Evolutionary conservation across 2,888 invertebrate genomes (phyloP).

Genomic region (Thysanoteuthis rhombus): DNA sequence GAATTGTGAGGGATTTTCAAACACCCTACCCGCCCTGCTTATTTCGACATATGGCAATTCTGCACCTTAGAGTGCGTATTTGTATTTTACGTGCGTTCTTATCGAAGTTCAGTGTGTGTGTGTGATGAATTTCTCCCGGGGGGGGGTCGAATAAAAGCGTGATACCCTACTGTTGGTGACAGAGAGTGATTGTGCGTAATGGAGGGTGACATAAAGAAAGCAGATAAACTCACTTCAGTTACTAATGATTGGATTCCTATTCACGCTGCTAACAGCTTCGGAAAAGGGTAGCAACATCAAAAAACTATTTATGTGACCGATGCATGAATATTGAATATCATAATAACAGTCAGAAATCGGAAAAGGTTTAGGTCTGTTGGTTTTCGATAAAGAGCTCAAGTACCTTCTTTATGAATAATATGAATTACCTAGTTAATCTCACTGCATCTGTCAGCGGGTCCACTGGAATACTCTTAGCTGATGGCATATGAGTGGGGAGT

Average conservation of each 20-base stretch:
- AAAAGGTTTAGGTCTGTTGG: not conserved
- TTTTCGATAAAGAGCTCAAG: not conserved
- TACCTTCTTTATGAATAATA: not conserved
- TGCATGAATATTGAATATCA: not conserved
- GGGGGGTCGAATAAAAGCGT: not conserved
- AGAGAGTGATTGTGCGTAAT: no score
- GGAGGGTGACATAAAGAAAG: not conserved
- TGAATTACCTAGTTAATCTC: no score
- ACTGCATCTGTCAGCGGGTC: no score
- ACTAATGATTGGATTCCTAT: not conserved
- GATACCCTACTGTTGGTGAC: not conserved
- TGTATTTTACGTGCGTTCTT: not conserved
- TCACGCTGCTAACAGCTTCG: not conserved
- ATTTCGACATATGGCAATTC: no score
- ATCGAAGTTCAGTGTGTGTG: no score
- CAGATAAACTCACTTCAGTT: not conserved
- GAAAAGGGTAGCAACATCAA: not conserved
- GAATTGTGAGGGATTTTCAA: no score
- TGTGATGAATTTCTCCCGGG: not conserved
- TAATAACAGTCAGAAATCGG: not conserved
- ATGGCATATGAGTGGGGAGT: no score
- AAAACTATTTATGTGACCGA: not conserved
- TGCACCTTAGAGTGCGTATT: no score
- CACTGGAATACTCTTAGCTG: no score
- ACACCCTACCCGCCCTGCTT: no score